A percentile compares a stretch with the other conserved stretches of the same genome.
Conservation (phyloP, 2,113 vertebrate species). For the Podarcis cretensis region DNA sequence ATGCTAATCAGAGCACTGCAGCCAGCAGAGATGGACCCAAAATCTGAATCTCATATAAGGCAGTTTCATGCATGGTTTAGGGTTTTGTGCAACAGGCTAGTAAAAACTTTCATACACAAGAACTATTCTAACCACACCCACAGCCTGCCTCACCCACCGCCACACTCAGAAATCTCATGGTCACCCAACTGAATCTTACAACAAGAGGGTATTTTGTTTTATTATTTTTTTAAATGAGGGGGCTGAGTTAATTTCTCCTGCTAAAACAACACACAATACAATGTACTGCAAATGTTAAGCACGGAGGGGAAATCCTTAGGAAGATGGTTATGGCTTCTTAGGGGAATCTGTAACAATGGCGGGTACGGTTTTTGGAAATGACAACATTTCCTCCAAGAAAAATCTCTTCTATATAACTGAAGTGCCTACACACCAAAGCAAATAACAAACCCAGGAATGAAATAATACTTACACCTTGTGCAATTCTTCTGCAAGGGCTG, state of each 20-base stretch:
- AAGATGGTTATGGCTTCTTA: neutral
- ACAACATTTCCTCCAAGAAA: constrained; percentile 17
- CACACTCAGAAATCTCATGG: neutral
- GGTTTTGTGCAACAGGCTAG: too few species aligned
- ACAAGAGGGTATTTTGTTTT: too few species aligned
- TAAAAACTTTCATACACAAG: neutral
- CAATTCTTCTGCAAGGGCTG: constrained; percentile 93
- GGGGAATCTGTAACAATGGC: neutral
- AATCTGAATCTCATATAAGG: too few species aligned
- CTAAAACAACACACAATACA: neutral
- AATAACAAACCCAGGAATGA: neutral
- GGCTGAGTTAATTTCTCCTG: neutral
- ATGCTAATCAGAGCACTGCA: too few species aligned
- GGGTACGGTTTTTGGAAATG: neutral
- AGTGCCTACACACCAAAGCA: neutral
- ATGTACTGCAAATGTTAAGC: constrained; percentile 9
- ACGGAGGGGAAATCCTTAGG: constrained; percentile 26
- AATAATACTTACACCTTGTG: constrained; percentile 92
- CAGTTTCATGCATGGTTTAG: too few species aligned
- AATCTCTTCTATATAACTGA: accelerated
- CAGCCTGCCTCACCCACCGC: too few species aligned
- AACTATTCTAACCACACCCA: neutral
- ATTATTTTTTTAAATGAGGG: neutral
- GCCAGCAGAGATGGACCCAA: too few species aligned
- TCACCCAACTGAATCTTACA: neutral